Evolutionary conservation across 2,113 vertebrate genomes (phyloP).

Genomic region (Notechis scutatus): DNA sequence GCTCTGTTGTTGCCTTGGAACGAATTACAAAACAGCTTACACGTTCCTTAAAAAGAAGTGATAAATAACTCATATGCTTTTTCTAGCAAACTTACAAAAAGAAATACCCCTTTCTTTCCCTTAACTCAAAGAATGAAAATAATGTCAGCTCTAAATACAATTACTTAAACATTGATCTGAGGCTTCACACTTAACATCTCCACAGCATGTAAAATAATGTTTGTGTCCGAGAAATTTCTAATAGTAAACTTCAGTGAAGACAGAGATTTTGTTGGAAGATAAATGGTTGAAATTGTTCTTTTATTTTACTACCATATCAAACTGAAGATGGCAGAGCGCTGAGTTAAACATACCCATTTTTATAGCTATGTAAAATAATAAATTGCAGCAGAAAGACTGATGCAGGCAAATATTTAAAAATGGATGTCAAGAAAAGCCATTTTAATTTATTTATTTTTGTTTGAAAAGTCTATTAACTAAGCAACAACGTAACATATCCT

Average conservation of each 20-base stretch:
- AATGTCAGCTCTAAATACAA: background rate
- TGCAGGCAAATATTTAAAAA: no score
- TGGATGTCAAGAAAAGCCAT: background rate
- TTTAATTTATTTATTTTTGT: background rate
- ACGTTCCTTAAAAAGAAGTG: background rate
- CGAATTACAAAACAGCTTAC: background rate
- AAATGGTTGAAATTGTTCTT: background rate
- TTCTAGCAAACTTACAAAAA: background rate
- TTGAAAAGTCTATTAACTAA: background rate
- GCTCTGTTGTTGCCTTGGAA: background rate
- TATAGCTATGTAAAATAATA: background rate
- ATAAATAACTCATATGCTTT: background rate
- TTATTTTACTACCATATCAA: background rate
- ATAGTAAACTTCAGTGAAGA: background rate
- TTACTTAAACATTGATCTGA: background rate
- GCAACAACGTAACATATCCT: background rate
- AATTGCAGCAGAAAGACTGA: background rate
- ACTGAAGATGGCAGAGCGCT: background rate
- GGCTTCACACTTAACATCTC: background rate
- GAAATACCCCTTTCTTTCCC: background rate
- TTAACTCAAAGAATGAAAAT: background rate
- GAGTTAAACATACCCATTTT: background rate
- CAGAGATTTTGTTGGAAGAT: background rate
- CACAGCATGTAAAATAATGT: background rate
- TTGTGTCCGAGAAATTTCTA: background rate